Evolutionary conservation across 1,140 invertebrate genomes (phyloP).

Genomic region (Drosophila ercepeae): DNA sequence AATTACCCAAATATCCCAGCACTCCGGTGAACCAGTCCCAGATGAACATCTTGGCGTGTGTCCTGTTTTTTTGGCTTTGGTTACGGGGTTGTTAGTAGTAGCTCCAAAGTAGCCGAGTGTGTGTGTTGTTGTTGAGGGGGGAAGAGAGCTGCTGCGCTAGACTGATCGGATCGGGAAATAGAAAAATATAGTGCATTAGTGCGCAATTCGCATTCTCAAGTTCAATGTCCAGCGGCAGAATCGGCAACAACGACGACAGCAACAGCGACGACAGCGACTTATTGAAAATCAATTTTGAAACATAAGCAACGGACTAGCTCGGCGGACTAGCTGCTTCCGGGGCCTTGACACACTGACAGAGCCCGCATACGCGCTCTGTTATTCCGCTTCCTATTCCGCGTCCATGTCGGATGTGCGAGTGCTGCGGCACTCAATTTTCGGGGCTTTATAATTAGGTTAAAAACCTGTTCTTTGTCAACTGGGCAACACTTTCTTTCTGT

Average conservation of each 20-base stretch:
- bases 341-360: slow-evolving; percentile 68
- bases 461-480: slow-evolving; percentile 80
- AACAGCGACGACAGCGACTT: slow-evolving; percentile 7
- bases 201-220: slow-evolving; percentile 48
- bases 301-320: slow-evolving; percentile 1
- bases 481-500: slow-evolving; percentile 72
- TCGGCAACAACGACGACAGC: slow-evolving; percentile 4
- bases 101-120: slow-evolving; percentile 49
- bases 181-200: slow-evolving; percentile 20
- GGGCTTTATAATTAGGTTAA: slow-evolving; percentile 74
- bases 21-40: slow-evolving; percentile 99
- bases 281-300: slow-evolving; percentile 47
- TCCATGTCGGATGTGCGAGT: slow-evolving; percentile 3
- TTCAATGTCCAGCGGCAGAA: slow-evolving; percentile 60
- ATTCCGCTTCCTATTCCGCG: slow-evolving; percentile 6
- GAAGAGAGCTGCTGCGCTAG: slow-evolving; percentile 66
- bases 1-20: slow-evolving; percentile 96
- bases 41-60: slow-evolving; percentile 92
- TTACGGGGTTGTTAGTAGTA: slow-evolving; percentile 53
- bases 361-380: slow-evolving; percentile 5
- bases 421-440: slow-evolving; percentile 29
- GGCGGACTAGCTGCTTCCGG: slow-evolving; percentile 14
- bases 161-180: slow-evolving; percentile 24
- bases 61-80: slow-evolving; percentile 44
- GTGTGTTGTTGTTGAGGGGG: slow-evolving; percentile 48